Evolutionary conservation across 2,797 vertebrate species (phyloP).

Genomic region (Myotis vivesi): DNA sequence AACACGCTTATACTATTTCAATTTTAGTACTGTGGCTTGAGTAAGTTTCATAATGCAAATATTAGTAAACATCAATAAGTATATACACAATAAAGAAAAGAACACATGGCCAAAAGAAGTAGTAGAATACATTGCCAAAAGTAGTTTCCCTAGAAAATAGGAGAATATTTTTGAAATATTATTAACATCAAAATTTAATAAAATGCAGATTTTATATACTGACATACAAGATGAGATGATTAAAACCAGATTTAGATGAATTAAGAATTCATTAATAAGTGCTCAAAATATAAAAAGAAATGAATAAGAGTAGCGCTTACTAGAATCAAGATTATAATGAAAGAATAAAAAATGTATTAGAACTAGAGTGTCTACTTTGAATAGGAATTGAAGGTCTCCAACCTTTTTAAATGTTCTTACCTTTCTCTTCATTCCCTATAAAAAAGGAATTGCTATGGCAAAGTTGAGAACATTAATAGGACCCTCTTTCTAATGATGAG

Average conservation of each 20-base stretch:
- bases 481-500: not conserved
- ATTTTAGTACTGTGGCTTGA: not conserved
- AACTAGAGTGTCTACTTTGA: not conserved
- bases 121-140: not conserved
- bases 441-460: not conserved
- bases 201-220: constrained; percentile 5
- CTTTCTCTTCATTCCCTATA: not conserved
- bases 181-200: constrained; percentile 43
- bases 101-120: not conserved
- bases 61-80: not conserved
- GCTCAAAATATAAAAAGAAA: constrained; percentile 31
- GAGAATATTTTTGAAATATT: constrained; percentile 10
- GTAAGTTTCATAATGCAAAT: not conserved
- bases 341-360: constrained; percentile 52
- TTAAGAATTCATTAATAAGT: not conserved
- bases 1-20: not conserved
- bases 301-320: not conserved
- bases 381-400: not conserved
- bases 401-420: not conserved
- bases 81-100: not conserved
- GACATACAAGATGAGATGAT: not conserved
- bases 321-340: constrained; percentile 7
- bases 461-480: not conserved
- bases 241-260: not conserved
- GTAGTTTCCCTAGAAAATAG: not conserved